Evolutionary conservation across 2,888 invertebrate genomes (phyloP), one percentile per base, ranked within the genome.

Genomic region (Pharmacophagus antenor): DNA sequence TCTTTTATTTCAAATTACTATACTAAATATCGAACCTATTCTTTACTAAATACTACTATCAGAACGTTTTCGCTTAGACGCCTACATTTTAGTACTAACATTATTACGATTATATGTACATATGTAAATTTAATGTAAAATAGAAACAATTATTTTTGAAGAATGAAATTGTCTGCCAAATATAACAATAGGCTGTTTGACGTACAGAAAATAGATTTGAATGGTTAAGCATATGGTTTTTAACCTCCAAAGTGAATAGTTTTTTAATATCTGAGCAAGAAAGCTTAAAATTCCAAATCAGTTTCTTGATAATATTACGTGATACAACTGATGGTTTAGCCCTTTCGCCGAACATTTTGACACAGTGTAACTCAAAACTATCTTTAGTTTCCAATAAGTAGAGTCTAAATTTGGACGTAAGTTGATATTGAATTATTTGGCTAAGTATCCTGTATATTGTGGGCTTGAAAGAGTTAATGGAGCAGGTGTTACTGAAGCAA

Each of bases 401-500:
- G 67, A 64, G 79, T 72, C 58, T 61, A 59, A 62, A 74, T 69
- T 81, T 46, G 69, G 7, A 56, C 65, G 66, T 25, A 8, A 12
- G 31, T 2, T 7, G 18, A 17, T 25, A 49, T 56, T 62, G 63
- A 65, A 69, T 70, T 70, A 70, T 73, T 73, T 69, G 69, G 70
- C 70, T 68, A 72, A 74, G 74, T 67, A 65, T 74, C 70, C 78
- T 79, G 77, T 77, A 75, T 81, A 80, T 81, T 77, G 77, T 75
- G 75, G 76, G 69, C 72, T 72, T 77, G 75, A 68, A 76, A 77
- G 77, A 83, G 84, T 84, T 84, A 87, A 86, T 85, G 84, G 81
- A 72, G 80, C 84, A 81, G 82, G 80, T 85, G 82, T 82, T 86
- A 86, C 84, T 81, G 85, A 80, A 82, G 84, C 78, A 79, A 82